These are phyloP conservation scores for Gopherus evgoodei DNA, from an alignment of 2,113 vertebrate species.

Conservation along the genomic window DNA sequence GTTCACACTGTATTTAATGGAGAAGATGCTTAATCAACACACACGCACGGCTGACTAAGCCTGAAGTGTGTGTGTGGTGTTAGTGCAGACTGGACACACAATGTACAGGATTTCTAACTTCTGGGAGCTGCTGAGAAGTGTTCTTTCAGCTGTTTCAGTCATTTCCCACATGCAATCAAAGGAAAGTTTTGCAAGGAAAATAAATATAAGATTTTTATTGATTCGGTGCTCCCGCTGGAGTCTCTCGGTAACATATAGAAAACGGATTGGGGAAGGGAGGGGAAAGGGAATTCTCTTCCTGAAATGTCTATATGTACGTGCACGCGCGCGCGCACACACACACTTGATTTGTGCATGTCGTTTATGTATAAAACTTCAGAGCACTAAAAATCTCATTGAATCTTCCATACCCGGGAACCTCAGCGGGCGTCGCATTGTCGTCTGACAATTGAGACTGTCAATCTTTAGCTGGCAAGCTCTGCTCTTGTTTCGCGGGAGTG, in stretches of 20 bases:
- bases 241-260: no score
- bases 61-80: neutral
- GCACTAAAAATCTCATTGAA: neutral
- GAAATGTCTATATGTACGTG: neutral
- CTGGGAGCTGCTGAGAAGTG: neutral
- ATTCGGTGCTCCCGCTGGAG: neutral
- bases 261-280: neutral
- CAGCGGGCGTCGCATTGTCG: neutral
- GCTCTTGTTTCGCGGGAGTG: neutral
- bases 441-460: neutral
- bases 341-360: neutral
- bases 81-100: neutral
- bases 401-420: neutral
- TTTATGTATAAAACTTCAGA: neutral
- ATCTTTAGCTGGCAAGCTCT: neutral
- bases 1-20: neutral
- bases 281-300: neutral
- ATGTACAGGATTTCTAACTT: neutral
- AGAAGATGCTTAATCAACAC: neutral
- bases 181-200: neutral
- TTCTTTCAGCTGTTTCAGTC: neutral
- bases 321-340: no score
- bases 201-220: neutral
- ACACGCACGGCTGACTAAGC: neutral
- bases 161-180: neutral